Evolutionary conservation across 2,888 invertebrate species (phyloP), one percentile per base, ranked within the genome.

Genomic region (Microplitis manilae): DNA sequence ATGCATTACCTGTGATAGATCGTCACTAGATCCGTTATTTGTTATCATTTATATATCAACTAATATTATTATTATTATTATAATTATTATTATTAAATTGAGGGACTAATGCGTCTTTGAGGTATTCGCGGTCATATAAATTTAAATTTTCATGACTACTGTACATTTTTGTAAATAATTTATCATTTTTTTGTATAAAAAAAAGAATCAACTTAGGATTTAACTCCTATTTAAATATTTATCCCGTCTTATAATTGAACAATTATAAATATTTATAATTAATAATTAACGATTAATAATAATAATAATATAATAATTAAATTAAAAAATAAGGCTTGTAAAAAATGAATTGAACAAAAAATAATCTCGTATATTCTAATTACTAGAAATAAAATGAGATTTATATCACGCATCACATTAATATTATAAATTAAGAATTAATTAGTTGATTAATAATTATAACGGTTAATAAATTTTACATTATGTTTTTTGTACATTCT

Each of bases 91-190:
- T n/a, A n/a, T n/a, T n/a, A n/a, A n/a, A 50, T 50, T 13, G 8
- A 50, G 50, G 50, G 50, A 50, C 50, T 50, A 50, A 50, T 50
- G 2, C 2, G 50, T 50, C 50, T 50, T 50, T 13, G 5, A 50
- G 50, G 50, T 50, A 50, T 50, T 50, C 50, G 50, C 50, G 50
- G 50, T 41, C 41, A 9, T 50, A 50, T 50, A 50, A 50, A 50
- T 50, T 50, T 13, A 50, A 50, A 50, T 50, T 50, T 50, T 50
- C 50, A 79, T 75, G 71, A 79, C 77, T 69, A 75, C 76, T 81
- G 81, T 81, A 81, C 80, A 81, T 81, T 80, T 75, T 68, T 81
- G 81, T 81, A 81, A 81, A 81, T 81, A 81, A 74, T 70, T 61
- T 80, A 79, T 78, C 79, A 79, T 73, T 39, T 77, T 78, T 79